Percentiles rank a stretch among this genome's conserved stretches.
Evolutionary conservation across 1,140 invertebrate species (phyloP).

Genomic region (Adoxophyes honmai): DNA sequence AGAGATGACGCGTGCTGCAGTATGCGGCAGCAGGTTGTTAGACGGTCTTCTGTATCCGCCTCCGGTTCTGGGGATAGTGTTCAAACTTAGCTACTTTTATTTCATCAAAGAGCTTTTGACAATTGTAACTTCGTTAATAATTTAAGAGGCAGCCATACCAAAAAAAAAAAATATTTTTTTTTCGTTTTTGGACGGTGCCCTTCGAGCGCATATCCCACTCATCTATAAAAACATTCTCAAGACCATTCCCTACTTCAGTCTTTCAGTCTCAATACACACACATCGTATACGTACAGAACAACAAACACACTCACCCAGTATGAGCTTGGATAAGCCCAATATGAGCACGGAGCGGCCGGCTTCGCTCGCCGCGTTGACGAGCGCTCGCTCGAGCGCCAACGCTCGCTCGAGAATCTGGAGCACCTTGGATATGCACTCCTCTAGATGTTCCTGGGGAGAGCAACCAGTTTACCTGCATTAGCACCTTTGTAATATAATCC

Average conservation of each 20-base stretch:
- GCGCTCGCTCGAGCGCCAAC: conserved; percentile 38
- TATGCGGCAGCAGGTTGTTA: conserved; percentile 50
- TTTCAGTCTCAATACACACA: too few relatives aligned
- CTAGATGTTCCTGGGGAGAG: conserved; percentile 37
- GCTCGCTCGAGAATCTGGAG: conserved; percentile 75
- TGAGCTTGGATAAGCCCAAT: conserved; percentile 86
- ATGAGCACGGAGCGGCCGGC: conserved; percentile 81
- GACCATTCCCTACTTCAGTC: too few relatives aligned
- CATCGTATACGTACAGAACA: too few relatives aligned
- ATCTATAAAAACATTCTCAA: too few relatives aligned
- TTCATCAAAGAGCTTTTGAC: too few relatives aligned
- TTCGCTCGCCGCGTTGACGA: conserved; percentile 52
- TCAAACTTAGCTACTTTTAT: too few relatives aligned
- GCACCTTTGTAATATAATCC: too few relatives aligned
- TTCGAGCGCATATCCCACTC: too few relatives aligned
- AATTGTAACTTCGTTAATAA: too few relatives aligned
- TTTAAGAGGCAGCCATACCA: too few relatives aligned
- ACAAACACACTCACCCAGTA: conserved; percentile 80
- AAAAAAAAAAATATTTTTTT: too few relatives aligned
- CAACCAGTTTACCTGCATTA: neutral
- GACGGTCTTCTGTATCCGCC: conserved; percentile 36
- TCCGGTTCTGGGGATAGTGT: conserved; percentile 38
- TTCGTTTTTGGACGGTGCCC: too few relatives aligned
- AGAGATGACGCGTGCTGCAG: conserved; percentile 26
- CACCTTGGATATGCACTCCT: conserved; percentile 68